Evolutionary conservation across 2,113 vertebrate genomes (phyloP).

Genomic region (Channa maculata): DNA sequence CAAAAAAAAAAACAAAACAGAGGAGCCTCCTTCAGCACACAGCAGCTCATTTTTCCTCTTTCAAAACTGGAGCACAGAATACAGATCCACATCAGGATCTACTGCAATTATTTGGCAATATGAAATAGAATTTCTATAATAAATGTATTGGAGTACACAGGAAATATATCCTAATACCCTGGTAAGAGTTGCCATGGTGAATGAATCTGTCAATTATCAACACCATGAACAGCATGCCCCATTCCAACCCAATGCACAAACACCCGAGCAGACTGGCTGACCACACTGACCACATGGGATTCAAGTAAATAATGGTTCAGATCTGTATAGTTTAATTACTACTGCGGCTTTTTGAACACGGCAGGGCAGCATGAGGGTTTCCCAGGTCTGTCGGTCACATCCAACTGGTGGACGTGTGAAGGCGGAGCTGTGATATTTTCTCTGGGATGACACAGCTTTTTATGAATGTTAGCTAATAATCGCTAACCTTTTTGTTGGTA

Average conservation of each 20-base stretch:
- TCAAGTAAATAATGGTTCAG: slow-evolving; percentile 25
- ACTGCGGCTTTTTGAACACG: slow-evolving; percentile 8
- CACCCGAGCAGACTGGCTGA: slow-evolving; percentile 6
- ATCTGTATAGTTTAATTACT: background rate
- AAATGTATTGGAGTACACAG: slow-evolving; percentile 13
- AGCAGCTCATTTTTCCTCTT: slow-evolving; percentile 49
- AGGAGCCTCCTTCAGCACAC: slow-evolving; percentile 17
- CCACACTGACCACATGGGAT: slow-evolving; percentile 4
- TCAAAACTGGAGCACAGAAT: slow-evolving; percentile 31
- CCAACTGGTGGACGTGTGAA: slow-evolving; percentile 3
- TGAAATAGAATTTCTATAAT: slow-evolving; percentile 9
- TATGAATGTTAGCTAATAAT: slow-evolving; percentile 57
- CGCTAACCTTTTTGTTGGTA: slow-evolving; percentile 53
- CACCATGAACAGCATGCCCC: background rate
- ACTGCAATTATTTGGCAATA: slow-evolving; percentile 49
- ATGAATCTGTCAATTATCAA: slow-evolving; percentile 47
- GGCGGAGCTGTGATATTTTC: slow-evolving; percentile 49
- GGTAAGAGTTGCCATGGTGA: slow-evolving; percentile 3
- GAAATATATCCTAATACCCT: slow-evolving; percentile 35
- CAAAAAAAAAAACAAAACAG: slow-evolving; percentile 27
- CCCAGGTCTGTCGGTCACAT: background rate
- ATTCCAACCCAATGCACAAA: background rate
- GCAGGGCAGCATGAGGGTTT: background rate
- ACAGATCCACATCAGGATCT: slow-evolving; percentile 58
- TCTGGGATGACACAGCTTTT: slow-evolving; percentile 17